Percentiles rank a stretch among this genome's conserved stretches.
These are phyloP conservation scores for Cyclina sinensis DNA, from an alignment of 1,140 invertebrate genomes.

Conservation along the genomic window DNA sequence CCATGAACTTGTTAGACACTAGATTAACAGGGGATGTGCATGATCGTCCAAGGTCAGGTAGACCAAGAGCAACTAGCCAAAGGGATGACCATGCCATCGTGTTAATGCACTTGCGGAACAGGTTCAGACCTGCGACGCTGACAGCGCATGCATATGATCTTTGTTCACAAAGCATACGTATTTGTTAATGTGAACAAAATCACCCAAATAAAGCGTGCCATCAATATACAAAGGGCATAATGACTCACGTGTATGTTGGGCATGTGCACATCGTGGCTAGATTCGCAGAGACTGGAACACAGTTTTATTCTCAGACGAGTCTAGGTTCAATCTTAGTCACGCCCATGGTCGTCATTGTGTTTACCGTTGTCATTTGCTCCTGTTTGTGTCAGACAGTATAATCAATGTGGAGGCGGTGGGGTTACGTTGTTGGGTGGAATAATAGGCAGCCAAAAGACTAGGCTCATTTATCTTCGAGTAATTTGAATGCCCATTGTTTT, in stretches of 20 bases:
- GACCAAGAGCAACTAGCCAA: background rate
- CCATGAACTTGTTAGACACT: slow-evolving; percentile 14
- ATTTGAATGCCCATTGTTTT: background rate
- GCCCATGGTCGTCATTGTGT: background rate
- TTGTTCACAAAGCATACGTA: background rate
- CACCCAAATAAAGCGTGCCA: slow-evolving; percentile 17
- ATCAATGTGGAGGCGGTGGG: background rate
- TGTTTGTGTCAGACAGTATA: background rate
- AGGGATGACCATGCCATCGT: slow-evolving; percentile 1
- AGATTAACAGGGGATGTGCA: slow-evolving; percentile 27
- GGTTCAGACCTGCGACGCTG: slow-evolving; percentile 1
- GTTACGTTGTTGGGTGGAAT: background rate
- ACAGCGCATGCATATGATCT: background rate
- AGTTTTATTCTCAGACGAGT: background rate
- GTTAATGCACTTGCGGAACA: background rate
- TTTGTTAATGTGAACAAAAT: background rate
- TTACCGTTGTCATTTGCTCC: background rate
- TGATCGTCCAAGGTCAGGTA: slow-evolving; percentile 19
- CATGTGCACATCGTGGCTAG: background rate
- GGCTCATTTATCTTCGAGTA: background rate
- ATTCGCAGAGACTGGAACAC: background rate
- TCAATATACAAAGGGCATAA: background rate
- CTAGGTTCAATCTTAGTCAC: background rate
- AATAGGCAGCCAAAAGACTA: background rate
- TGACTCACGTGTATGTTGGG: background rate